phyloP scores from a whole-genome alignment of 2,113 vertebrate genomes.

The Neodontobutis hainanensis region DNA sequence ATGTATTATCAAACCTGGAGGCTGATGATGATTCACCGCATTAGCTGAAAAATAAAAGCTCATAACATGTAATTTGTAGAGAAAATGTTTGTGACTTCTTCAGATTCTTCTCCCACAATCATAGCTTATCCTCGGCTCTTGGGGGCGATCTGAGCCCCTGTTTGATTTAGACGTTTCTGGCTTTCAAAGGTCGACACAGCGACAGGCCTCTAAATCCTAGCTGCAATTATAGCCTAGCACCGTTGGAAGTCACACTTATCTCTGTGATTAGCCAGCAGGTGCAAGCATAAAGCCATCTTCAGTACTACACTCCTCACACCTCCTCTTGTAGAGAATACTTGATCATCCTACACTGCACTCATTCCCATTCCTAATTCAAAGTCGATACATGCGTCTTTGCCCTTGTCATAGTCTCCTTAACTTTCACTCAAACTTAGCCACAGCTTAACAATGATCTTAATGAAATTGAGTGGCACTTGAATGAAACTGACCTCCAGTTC shows the following conservation, averaged over 20 bases:
- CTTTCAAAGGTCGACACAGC: constrained; percentile 20
- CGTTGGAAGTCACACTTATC: constrained; percentile 17
- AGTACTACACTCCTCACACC: background rate
- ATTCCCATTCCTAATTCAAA: background rate
- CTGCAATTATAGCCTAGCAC: constrained; percentile 28
- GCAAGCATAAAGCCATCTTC: background rate
- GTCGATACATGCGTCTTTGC: constrained; percentile 5
- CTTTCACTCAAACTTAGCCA: constrained; percentile 8
- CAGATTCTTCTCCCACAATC: constrained; percentile 13
- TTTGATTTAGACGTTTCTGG: constrained; percentile 23
- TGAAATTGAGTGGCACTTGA: constrained; percentile 6
- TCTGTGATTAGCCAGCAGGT: constrained; percentile 16
- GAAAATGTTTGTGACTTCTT: constrained; percentile 25
- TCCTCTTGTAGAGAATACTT: background rate
- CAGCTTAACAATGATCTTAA: background rate
- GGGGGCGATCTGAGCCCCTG: constrained; percentile 6
- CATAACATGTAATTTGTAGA: constrained; percentile 24
- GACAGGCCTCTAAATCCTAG: constrained; percentile 26
- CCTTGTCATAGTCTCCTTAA: constrained; percentile 1
- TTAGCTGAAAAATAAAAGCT: constrained; percentile 14
- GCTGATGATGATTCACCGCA: constrained; percentile 35
- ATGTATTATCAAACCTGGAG: constrained; percentile 43
- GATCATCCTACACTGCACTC: background rate
- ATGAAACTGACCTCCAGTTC: background rate
- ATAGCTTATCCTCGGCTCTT: constrained; percentile 28